These are phyloP conservation scores for Oncorhynchus tshawytscha DNA, from an alignment of 2,113 vertebrate genomes.

Conservation along the genomic window DNA sequence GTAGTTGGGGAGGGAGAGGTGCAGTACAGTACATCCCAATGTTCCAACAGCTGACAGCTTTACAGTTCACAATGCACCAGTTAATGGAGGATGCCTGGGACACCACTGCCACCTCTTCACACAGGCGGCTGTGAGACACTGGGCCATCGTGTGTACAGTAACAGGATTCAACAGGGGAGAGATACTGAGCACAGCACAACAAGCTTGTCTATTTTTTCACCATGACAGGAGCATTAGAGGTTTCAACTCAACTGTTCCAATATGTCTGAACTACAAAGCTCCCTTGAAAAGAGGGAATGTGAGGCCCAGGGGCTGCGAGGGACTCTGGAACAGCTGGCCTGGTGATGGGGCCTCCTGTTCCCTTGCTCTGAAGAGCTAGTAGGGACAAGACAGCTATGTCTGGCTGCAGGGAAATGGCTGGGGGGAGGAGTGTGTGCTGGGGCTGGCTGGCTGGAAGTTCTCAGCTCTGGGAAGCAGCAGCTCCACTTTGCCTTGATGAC, in stretches of 20 bases:
- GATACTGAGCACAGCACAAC: constrained; percentile 47
- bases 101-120: not conserved
- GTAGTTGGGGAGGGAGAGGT: constrained; percentile 6
- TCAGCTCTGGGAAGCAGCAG: not conserved
- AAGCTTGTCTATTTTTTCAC: constrained; percentile 62
- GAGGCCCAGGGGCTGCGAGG: constrained; percentile 61
- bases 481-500: not conserved
- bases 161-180: constrained; percentile 20
- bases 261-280: constrained; percentile 78
- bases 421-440: not conserved
- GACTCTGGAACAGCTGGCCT: constrained; percentile 74
- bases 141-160: constrained; percentile 1
- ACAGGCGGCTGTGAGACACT: not conserved
- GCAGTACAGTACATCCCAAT: constrained; percentile 20
- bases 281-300: constrained; percentile 73
- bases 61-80: constrained; percentile 29
- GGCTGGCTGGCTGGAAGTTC: constrained; percentile 1
- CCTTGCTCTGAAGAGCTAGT: constrained; percentile 46
- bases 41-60: constrained; percentile 40
- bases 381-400: constrained; percentile 32
- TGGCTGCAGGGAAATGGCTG: not conserved
- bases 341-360: constrained; percentile 67
- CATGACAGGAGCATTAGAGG: constrained; percentile 71
- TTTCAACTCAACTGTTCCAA: constrained; percentile 75
- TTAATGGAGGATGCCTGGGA: constrained; percentile 16